Evolutionary conservation across 1,140 invertebrate species (phyloP).

Genomic region (Euura saliciscinereae): DNA sequence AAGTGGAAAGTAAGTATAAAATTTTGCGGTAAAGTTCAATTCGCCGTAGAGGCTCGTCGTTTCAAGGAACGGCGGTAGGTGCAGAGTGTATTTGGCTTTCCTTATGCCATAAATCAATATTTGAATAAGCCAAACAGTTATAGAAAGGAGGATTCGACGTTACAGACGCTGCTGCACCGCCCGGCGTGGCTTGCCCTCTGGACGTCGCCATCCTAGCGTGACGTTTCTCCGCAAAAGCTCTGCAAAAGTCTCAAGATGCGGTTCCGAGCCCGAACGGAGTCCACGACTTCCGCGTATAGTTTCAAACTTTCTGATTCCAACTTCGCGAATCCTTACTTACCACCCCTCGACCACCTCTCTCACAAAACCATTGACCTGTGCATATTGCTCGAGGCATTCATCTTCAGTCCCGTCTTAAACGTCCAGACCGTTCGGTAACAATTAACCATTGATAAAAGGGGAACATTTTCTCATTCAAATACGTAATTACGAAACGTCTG

Average conservation of each 20-base stretch:
- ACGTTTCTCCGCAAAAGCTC: not conserved
- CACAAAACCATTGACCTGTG: too few species aligned
- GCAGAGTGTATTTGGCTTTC: not conserved
- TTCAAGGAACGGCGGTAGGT: not conserved
- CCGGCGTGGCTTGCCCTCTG: not conserved
- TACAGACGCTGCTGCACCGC: not conserved
- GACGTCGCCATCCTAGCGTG: not conserved
- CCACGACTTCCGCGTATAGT: not conserved
- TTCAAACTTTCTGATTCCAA: not conserved
- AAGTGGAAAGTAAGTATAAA: not conserved
- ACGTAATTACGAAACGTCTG: not conserved
- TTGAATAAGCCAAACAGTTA: slow-evolving; percentile 17
- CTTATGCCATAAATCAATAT: slow-evolving; percentile 17
- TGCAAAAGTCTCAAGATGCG: not conserved
- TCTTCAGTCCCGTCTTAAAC: too few species aligned
- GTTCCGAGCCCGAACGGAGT: not conserved
- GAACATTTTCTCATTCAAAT: not conserved
- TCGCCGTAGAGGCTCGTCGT: not conserved
- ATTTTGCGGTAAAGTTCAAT: too few species aligned
- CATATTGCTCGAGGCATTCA: too few species aligned
- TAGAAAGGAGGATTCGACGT: slow-evolving; percentile 10
- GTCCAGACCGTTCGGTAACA: too few species aligned
- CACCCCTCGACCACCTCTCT: too few species aligned
- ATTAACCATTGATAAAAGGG: too few species aligned
- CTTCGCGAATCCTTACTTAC: not conserved